Conservation (phyloP, 2,797 vertebrate genomes). For the Eospalax fontanierii region DNA sequence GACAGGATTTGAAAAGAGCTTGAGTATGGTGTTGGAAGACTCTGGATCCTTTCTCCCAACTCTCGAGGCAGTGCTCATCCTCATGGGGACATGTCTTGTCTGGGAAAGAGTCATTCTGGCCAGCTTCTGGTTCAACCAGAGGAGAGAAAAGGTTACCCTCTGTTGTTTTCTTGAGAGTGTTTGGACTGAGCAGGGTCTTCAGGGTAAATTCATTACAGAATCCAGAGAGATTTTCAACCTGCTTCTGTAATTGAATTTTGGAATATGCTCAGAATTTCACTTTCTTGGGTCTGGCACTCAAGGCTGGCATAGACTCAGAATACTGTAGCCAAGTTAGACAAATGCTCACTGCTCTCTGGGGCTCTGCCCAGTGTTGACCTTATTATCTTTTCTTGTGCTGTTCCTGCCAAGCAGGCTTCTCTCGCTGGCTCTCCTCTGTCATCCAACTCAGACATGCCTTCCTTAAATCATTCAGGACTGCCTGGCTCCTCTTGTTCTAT, state of each 20-base stretch:
- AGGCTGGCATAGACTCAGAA: not conserved
- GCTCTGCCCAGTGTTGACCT: not conserved
- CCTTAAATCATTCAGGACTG: not conserved
- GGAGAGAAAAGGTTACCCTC: too few relatives aligned
- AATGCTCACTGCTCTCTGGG: not conserved
- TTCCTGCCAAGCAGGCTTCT: not conserved
- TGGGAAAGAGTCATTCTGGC: not conserved
- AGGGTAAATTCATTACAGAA: not conserved
- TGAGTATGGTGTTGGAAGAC: not conserved
- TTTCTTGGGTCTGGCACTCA: not conserved
- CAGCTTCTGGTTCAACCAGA: not conserved
- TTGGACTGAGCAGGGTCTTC: not conserved
- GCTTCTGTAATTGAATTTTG: slow-evolving; percentile 21
- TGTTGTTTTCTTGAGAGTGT: not conserved
- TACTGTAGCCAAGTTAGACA: not conserved
- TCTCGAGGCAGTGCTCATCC: not conserved
- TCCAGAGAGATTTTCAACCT: not conserved
- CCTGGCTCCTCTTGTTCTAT: not conserved
- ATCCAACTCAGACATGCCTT: not conserved
- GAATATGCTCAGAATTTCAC: not conserved
- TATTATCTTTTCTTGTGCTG: not conserved
- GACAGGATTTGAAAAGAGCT: not conserved
- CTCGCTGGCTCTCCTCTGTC: not conserved
- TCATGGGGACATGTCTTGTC: not conserved
- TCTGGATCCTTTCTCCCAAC: not conserved